Evolutionary conservation across 1,140 invertebrate species (phyloP), one percentile per base, ranked within the genome.

Genomic region (Euura lappo): DNA sequence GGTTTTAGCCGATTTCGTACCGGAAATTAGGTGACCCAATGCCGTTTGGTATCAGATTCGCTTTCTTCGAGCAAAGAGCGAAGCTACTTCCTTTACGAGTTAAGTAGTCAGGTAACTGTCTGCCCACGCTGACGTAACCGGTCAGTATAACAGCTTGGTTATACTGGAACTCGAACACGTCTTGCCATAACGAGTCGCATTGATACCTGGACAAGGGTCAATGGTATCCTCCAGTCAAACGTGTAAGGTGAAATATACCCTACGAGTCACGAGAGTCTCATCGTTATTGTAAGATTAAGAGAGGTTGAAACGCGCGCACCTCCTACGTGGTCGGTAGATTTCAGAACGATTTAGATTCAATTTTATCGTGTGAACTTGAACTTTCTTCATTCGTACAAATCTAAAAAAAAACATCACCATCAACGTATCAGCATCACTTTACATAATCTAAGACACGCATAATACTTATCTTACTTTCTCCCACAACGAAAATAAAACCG

Each of bases 121-220:
- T 76, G 68, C 46, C 45, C 60, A 6, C n/a, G 71, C 44, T 77
- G 77, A 79, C 72, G 75, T 75, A 80, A 79, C 64, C 28, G 45
- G 78, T 45, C 73, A 60, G 69, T 42, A 67, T 44, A 72, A 80
- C 75, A 13, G 72, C 73, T 78, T 77, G 65, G 45, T 28, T 28
- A 28, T 65, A 71, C 43, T 46, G 72, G 73, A 81, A 60, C 51
- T 60, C 51, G 51, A 79, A 80, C 74, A 80, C 71, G 71, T 76
- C 68, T 72, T 72, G 68, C 68, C 47, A 45, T 78, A 79, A 79
- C 45, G 45, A 79, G 72, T 45, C 11, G 2, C 45, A 70, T 73
- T 73, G 67, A 74, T 65, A 71, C 70, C 64, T 69, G 76, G 77
- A 75, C 79, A 76, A 79, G 76, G 78, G 77, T 83, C 78, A 81